Evolutionary conservation across 2,797 vertebrate species (phyloP), one percentile per base, ranked within the genome.

Genomic region (Corythornis leucogaster): DNA sequence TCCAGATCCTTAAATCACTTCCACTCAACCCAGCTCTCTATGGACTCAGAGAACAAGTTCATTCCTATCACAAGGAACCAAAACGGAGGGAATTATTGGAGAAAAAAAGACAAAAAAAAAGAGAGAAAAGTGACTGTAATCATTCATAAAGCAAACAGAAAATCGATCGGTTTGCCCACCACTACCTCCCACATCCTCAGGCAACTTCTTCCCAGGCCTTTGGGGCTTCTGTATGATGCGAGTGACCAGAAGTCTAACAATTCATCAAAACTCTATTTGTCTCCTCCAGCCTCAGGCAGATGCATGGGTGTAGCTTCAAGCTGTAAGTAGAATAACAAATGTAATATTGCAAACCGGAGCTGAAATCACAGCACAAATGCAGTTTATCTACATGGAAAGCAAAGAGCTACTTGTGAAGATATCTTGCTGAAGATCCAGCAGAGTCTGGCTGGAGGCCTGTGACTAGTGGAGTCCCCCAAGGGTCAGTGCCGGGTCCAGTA

Each of bases 321-420:
- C 18, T 53, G 19, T 5, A 62, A 19, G 15, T 18, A 74, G 30
- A 26, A 9, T 7, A 40, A n/a, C 3, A 64, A 20, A 5, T 7
- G 7, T 4, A 28, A 51, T 38, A 30, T 9, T 76, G 5, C 4
- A 57, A 62, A 42, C 3, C 31, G 11, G 6, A 79, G 11, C 11
- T 5, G 2, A 59, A 81, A 30, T 11, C 57, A 24, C 8, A 58
- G 18, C 24, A 25, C 43, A 46, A 11, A 8, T 70, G 51, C 22
- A 8, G 26, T 8, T 73, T 63, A 25, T n/a, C 24, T 62, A n/a
- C 28, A 8, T 0, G 0, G 5, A 54, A 54, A 8, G 5, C 1
- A 0, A 12, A 74, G 38, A 80, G 6, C 2, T 64, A 20, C 53
- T 51, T 8, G 1, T 21, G 26, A 62, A 62, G 48, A 13, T 30